Percentiles rank a stretch among this genome's conserved stretches.
phyloP scores from a whole-genome alignment of 1,140 invertebrate genomes.

The Listronotus bonariensis region DNA sequence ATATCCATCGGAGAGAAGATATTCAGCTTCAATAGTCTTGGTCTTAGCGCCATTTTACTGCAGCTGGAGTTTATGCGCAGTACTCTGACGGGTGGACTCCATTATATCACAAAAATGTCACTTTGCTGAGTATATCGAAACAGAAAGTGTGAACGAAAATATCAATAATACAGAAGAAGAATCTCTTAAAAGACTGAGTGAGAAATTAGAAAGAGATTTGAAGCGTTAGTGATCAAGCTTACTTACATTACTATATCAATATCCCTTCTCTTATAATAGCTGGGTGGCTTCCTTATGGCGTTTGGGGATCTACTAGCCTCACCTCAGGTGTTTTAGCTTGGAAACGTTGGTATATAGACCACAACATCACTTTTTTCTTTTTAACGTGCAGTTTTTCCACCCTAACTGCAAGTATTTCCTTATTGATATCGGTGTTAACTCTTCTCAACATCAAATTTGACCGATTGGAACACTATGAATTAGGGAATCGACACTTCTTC shows the following conservation, averaged over 20 bases:
- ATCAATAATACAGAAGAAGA: neutral
- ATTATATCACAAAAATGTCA: constrained; percentile 34
- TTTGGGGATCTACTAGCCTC: constrained; percentile 59
- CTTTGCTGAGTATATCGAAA: constrained; percentile 13
- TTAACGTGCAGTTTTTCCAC: constrained; percentile 59
- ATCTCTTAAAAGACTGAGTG: constrained; percentile 4
- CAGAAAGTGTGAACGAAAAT: neutral
- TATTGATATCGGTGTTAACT: constrained; percentile 31
- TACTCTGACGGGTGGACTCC: constrained; percentile 48
- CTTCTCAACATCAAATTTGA: constrained; percentile 29
- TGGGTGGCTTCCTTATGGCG: constrained; percentile 40
- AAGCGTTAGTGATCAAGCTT: constrained; percentile 10
- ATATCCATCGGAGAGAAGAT: constrained; percentile 63
- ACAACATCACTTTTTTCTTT: constrained; percentile 67
- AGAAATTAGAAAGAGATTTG: constrained; percentile 35
- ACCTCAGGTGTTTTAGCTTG: constrained; percentile 64
- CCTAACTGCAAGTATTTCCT: constrained; percentile 53
- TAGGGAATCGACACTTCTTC: constrained; percentile 1
- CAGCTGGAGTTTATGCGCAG: constrained; percentile 60
- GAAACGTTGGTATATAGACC: constrained; percentile 68
- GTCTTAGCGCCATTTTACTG: constrained; percentile 65
- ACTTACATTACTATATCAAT: constrained; percentile 37
- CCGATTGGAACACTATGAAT: constrained; percentile 11
- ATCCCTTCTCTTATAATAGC: constrained; percentile 33
- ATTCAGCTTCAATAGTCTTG: constrained; percentile 70